Conservation (phyloP, 2,113 vertebrate genomes). For the Nesospiza acunhae region DNA sequence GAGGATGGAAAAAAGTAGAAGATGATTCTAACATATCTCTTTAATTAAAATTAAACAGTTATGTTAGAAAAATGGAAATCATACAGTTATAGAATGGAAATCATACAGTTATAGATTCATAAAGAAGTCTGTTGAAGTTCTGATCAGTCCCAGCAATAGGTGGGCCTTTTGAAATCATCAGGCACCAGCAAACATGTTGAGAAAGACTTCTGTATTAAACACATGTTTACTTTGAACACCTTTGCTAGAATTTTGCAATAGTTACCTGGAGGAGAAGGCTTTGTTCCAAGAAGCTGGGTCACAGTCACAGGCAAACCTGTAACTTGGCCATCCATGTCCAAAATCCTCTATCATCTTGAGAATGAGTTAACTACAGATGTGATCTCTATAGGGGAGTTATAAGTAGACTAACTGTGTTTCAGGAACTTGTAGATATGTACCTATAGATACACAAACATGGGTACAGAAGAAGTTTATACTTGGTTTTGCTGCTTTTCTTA, state of each 20-base stretch:
- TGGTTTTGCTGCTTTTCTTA: background rate
- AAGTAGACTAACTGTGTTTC: background rate
- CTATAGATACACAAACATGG: background rate
- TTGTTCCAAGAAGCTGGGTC: background rate
- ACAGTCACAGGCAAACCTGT: background rate
- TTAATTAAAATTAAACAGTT: background rate
- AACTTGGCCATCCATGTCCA: background rate
- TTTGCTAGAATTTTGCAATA: background rate
- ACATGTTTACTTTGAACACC: background rate
- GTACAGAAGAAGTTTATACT: background rate
- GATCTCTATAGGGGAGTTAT: background rate
- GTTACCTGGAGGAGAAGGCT: background rate
- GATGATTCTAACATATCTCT: background rate
- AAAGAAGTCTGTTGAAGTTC: background rate
- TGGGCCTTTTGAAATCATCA: background rate
- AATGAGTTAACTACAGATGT: background rate
- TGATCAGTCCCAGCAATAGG: background rate
- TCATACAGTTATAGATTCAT: fast-evolving
- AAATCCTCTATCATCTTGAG: background rate
- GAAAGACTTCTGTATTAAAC: background rate
- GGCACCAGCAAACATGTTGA: background rate
- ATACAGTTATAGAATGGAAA: background rate
- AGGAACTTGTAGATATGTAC: background rate
- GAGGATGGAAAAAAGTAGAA: background rate
- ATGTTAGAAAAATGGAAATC: background rate